phyloP scores from a whole-genome alignment of 64 coral and sea anemone species.

The Trachythela sp. region DNA sequence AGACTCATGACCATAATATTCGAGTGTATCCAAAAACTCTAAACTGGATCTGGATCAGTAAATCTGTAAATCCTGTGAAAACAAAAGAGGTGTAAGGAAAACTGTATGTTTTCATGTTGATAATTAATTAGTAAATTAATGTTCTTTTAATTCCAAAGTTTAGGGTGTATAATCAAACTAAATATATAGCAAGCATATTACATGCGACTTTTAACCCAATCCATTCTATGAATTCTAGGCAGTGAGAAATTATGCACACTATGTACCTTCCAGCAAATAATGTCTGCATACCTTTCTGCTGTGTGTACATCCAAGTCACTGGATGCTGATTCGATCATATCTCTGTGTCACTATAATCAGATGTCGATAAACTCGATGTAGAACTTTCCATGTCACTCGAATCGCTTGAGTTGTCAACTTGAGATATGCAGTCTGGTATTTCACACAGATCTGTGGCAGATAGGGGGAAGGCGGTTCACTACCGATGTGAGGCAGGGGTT shows the following conservation, averaged over 20 bases:
- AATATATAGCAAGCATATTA: no score
- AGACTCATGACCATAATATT: conserved; percentile 68
- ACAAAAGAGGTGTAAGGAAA: neutral
- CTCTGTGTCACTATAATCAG: conserved; percentile 59
- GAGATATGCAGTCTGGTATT: conserved; percentile 35
- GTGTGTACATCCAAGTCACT: conserved; percentile 61
- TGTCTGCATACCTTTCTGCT: conserved; percentile 43
- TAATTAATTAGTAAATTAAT: no score
- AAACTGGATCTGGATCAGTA: conserved; percentile 55
- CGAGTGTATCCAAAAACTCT: conserved; percentile 52
- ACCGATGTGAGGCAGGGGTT: no score
- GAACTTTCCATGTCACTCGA: conserved; percentile 52
- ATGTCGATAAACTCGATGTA: conserved; percentile 55
- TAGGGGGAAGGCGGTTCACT: no score
- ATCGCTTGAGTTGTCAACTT: conserved; percentile 26
- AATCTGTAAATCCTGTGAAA: conserved; percentile 50
- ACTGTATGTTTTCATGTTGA: no score
- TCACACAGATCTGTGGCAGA: conserved; percentile 38
- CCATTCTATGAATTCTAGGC: neutral
- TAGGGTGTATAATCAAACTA: no score
- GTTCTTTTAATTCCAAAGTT: no score
- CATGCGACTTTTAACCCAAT: neutral
- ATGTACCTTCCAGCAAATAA: neutral
- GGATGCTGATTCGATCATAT: conserved; percentile 50
- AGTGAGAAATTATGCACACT: neutral